These are phyloP conservation scores for Lophius piscatorius DNA, from an alignment of 2,113 vertebrate species.

Conservation along the genomic window DNA sequence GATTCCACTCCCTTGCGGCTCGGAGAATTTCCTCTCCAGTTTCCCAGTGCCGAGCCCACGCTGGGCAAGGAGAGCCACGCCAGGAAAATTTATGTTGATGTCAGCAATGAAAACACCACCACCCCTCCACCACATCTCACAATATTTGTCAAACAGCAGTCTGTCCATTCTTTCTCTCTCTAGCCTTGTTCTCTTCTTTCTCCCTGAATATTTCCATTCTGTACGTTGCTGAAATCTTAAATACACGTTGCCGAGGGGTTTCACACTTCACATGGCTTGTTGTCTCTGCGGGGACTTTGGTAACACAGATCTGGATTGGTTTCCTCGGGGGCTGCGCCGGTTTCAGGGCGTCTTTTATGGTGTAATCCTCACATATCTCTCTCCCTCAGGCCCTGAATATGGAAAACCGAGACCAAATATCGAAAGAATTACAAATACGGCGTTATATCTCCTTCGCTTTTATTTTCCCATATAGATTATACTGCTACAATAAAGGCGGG, in stretches of 20 bases:
- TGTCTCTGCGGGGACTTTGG: constrained; percentile 71
- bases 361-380: constrained; percentile 61
- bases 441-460: constrained; percentile 9
- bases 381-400: constrained; percentile 41
- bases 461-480: constrained; percentile 3
- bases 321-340: constrained; percentile 55
- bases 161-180: constrained; percentile 69
- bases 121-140: constrained; percentile 73
- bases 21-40: constrained; percentile 75
- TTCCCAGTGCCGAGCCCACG: constrained; percentile 76
- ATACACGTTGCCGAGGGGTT: constrained; percentile 63
- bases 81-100: constrained; percentile 85
- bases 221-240: constrained; percentile 63
- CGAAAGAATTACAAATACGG: constrained; percentile 52
- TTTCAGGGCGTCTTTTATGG: constrained; percentile 62
- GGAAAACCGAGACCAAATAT: constrained; percentile 44
- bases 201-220: constrained; percentile 61
- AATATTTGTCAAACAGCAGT: constrained; percentile 85
- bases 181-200: constrained; percentile 58
- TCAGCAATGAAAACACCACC: constrained; percentile 85
- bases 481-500: neutral
- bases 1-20: constrained; percentile 76
- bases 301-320: constrained; percentile 62
- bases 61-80: constrained; percentile 76
- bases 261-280: constrained; percentile 75